Evolutionary conservation across 2,888 invertebrate genomes (phyloP).

Genomic region (Rhorus exstirpatorius): DNA sequence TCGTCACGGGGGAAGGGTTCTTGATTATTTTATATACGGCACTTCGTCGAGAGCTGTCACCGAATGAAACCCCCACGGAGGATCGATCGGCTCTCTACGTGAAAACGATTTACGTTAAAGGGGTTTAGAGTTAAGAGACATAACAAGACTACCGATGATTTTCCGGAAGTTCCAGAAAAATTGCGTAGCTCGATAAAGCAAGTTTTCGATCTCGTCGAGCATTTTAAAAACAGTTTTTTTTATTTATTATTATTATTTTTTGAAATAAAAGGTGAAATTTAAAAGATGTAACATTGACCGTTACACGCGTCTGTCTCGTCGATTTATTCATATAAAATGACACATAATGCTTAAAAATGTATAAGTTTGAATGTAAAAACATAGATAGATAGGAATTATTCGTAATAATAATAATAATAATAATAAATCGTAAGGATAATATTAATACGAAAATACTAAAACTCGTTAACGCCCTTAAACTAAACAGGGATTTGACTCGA

Average conservation of each 20-base stretch:
- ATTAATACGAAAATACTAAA: slow-evolving; percentile 38
- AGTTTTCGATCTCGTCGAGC: slow-evolving; percentile 14
- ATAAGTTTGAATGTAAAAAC: slow-evolving; percentile 42
- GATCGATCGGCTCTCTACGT: slow-evolving; percentile 78
- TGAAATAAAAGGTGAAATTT: slow-evolving; percentile 1
- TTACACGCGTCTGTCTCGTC: slow-evolving; percentile 11
- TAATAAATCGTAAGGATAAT: slow-evolving; percentile 38
- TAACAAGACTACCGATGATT: slow-evolving; percentile 74
- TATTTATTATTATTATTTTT: too few relatives aligned
- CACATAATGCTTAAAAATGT: slow-evolving; percentile 42
- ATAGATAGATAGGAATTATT: slow-evolving; percentile 61
- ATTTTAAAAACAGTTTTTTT: slow-evolving; percentile 11
- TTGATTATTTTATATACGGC: neutral
- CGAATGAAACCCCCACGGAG: slow-evolving; percentile 81
- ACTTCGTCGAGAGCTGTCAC: slow-evolving; percentile 63
- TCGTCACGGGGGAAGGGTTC: neutral
- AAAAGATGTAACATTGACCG: neutral
- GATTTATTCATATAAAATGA: slow-evolving; percentile 56
- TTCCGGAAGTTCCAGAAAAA: slow-evolving; percentile 60
- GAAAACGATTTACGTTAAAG: slow-evolving; percentile 57
- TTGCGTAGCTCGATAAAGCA: slow-evolving; percentile 31
- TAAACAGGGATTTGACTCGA: slow-evolving; percentile 33
- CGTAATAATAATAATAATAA: slow-evolving; percentile 32
- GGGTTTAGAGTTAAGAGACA: too few relatives aligned
- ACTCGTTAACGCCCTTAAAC: slow-evolving; percentile 10